Percentiles rank a stretch among this genome's conserved stretches.
phyloP scores from a whole-genome alignment of 2,888 invertebrate species.

The Smittia aterrima region DNA sequence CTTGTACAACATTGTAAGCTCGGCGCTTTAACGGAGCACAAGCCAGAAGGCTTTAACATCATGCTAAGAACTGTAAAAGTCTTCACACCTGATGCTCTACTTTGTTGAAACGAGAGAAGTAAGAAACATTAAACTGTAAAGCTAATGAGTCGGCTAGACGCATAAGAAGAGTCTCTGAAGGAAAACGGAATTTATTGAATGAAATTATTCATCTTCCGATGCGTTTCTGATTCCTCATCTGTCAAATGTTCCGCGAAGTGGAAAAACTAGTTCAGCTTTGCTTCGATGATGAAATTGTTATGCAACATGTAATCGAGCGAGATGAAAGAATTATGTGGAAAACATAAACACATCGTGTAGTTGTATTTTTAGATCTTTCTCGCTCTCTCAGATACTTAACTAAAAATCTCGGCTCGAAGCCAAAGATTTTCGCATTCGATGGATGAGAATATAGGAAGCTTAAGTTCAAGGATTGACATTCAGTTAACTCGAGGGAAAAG shows the following conservation, averaged over 20 bases:
- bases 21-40: neutral
- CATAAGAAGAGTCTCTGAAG: neutral
- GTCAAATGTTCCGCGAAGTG: neutral
- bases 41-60: neutral
- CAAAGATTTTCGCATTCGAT: neutral
- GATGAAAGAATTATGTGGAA: neutral
- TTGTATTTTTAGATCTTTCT: neutral
- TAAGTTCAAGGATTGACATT: neutral
- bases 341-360: neutral
- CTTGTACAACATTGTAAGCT: neutral
- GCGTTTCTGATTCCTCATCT: neutral
- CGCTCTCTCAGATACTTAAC: too few relatives aligned
- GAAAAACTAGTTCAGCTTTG: conserved; percentile 4
- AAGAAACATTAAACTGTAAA: conserved; percentile 15
- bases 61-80: conserved; percentile 8
- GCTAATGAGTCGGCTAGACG: conserved; percentile 17
- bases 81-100: conserved; percentile 33
- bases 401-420: neutral
- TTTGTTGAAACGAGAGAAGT: neutral
- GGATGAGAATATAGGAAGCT: neutral
- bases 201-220: neutral
- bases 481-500: neutral
- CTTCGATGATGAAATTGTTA: neutral
- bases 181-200: neutral
- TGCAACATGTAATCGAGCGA: conserved; percentile 10